Percentiles rank a stretch among this genome's conserved stretches.
These are phyloP conservation scores for Penaeus japonicus DNA, from an alignment of 1,140 invertebrate genomes.

Conservation along the genomic window DNA sequence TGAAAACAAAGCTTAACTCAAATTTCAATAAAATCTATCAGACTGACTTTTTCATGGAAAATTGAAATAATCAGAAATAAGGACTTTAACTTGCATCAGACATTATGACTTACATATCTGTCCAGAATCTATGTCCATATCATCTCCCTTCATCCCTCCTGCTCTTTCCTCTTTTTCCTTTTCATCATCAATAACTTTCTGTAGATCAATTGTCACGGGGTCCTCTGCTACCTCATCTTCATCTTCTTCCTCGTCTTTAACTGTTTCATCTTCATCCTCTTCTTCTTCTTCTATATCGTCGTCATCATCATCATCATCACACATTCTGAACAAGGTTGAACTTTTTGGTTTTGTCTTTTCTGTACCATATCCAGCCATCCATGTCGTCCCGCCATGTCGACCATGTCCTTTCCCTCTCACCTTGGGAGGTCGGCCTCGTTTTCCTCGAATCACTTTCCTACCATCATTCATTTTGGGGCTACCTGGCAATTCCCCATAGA, in stretches of 20 bases:
- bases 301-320: not conserved
- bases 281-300: not conserved
- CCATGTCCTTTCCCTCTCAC: not conserved
- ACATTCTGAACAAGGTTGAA: conserved; percentile 33
- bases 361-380: conserved; percentile 31
- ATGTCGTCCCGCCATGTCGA: not conserved
- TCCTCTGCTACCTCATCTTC: not conserved
- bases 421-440: not conserved
- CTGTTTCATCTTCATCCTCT: not conserved
- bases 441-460: not conserved
- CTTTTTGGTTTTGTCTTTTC: conserved; percentile 38
- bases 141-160: too few species aligned
- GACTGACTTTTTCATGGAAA: too few species aligned
- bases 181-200: too few species aligned
- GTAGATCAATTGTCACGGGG: not conserved
- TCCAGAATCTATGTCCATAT: too few species aligned
- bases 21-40: too few species aligned
- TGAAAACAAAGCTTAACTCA: too few species aligned
- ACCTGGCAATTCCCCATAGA: not conserved
- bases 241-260: not conserved
- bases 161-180: too few species aligned
- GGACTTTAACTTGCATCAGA: too few species aligned
- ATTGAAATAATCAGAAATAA: too few species aligned
- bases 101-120: too few species aligned
- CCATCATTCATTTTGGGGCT: not conserved